Conservation (phyloP, 2,113 vertebrate genomes). For the Chroicocephalus ridibundus region DNA sequence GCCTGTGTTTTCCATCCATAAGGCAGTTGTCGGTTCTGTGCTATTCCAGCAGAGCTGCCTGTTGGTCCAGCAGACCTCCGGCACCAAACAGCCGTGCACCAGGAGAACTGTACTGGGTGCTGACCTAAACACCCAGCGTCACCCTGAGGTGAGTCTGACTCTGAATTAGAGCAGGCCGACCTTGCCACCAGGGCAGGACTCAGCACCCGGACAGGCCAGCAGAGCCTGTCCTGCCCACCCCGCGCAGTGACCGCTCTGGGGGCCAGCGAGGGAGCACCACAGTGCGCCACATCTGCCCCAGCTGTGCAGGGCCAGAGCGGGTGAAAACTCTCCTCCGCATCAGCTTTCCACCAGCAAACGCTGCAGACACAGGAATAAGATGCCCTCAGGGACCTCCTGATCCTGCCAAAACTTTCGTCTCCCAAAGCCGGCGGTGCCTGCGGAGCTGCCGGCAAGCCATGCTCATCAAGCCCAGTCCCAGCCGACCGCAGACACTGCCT, state of each 20-base stretch:
- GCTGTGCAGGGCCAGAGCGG: accelerated
- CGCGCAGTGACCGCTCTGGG: accelerated
- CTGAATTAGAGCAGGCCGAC: background rate
- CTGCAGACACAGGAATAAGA: background rate
- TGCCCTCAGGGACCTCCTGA: background rate
- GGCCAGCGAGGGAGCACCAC: background rate
- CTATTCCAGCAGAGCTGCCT: background rate
- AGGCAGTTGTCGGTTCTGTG: background rate
- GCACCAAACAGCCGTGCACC: background rate
- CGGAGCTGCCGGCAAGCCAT: background rate
- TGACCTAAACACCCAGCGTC: background rate
- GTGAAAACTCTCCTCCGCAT: background rate
- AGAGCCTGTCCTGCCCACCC: background rate
- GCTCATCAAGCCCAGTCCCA: background rate
- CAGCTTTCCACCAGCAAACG: background rate
- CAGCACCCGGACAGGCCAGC: background rate
- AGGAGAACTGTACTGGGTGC: background rate
- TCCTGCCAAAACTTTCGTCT: background rate
- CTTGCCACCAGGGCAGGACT: accelerated
- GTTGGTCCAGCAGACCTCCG: background rate
- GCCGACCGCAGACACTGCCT: no score
- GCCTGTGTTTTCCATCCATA: background rate
- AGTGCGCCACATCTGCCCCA: no score
- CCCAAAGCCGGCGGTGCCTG: accelerated
- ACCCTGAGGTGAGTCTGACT: background rate